Percentiles rank a stretch among this genome's conserved stretches.
These are phyloP conservation scores for Acanthosepion pharaonis DNA, from an alignment of 2,888 invertebrate species.

Conservation along the genomic window DNA sequence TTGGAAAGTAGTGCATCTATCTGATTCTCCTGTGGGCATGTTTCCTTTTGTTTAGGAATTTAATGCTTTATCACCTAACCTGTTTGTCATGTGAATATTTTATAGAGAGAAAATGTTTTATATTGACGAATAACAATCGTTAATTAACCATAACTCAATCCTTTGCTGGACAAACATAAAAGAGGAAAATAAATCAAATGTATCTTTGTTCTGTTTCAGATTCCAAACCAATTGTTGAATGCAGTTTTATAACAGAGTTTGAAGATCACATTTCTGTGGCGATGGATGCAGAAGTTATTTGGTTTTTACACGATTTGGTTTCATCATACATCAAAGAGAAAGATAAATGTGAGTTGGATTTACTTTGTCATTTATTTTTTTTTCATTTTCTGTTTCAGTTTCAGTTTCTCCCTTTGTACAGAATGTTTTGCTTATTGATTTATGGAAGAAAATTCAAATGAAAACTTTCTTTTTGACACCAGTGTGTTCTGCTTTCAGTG, in stretches of 20 bases:
- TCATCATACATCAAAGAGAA: conserved; percentile 92
- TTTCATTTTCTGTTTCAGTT: no score
- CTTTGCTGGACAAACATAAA: background rate
- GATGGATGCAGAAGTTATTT: conserved; percentile 96
- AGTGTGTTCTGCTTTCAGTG: no score
- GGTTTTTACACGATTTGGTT: conserved; percentile 96
- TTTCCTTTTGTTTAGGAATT: no score
- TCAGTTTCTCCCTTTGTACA: no score
- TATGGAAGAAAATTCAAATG: no score
- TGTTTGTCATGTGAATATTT: background rate
- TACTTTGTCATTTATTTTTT: background rate
- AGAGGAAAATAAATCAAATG: no score
- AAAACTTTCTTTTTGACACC: no score
- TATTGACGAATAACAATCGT: background rate
- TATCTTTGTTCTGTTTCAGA: conserved; percentile 61
- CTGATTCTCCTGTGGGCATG: no score
- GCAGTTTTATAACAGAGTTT: conserved; percentile 98
- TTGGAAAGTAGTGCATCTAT: no score
- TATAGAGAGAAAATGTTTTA: background rate
- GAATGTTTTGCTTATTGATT: no score
- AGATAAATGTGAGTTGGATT: conserved; percentile 82
- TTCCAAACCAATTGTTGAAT: conserved; percentile 89
- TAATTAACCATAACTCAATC: background rate
- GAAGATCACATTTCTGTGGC: conserved; percentile 98
- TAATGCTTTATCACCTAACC: no score